Evolutionary conservation across 2,888 invertebrate genomes (phyloP).

Genomic region (Rotaria macrura): DNA sequence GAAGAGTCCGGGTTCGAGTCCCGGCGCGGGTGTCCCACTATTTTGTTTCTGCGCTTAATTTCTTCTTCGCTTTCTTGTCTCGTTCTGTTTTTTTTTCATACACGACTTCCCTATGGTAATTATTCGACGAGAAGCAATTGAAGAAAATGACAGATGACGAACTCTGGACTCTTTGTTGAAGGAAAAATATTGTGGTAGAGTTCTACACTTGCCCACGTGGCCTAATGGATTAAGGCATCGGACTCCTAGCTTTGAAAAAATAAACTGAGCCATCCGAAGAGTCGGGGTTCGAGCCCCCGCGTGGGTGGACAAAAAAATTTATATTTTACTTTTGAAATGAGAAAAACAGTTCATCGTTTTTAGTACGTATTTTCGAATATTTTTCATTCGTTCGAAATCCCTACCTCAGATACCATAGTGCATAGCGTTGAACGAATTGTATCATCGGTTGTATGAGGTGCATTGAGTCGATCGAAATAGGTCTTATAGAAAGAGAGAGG

Average conservation of each 20-base stretch:
- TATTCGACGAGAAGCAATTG: too few species aligned
- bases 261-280: background rate
- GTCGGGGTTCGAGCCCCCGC: background rate
- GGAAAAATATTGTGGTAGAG: background rate
- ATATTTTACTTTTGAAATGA: background rate
- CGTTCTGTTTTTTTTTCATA: background rate
- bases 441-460: background rate
- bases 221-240: background rate
- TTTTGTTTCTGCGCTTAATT: background rate
- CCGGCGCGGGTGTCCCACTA: conserved; percentile 9
- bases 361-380: background rate
- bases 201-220: background rate
- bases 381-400: background rate
- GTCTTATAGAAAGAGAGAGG: background rate
- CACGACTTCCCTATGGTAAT: background rate
- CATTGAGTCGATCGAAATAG: background rate
- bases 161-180: too few species aligned
- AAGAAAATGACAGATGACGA: background rate
- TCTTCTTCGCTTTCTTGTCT: background rate
- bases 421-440: background rate
- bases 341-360: background rate
- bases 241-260: background rate
- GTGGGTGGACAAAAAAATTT: background rate
- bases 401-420: background rate
- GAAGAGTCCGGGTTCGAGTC: conserved; percentile 23